A percentile compares a stretch with the other conserved stretches of the same genome.
Evolutionary conservation across 2,113 vertebrate genomes (phyloP).

Genomic region (Dinomys branickii): DNA sequence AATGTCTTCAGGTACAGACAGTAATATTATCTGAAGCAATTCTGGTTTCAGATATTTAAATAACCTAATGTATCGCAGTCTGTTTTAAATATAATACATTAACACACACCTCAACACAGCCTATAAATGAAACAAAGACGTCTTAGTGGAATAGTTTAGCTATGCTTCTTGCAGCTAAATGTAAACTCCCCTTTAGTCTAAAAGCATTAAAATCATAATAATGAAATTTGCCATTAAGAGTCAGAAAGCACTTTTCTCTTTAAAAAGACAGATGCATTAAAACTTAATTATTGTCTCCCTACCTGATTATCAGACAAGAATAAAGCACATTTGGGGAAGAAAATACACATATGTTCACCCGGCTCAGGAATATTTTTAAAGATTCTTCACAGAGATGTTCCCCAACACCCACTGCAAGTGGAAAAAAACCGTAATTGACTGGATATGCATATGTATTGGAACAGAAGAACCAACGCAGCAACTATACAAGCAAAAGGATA

Average conservation of each 20-base stretch:
- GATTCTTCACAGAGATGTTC: conserved; percentile 43
- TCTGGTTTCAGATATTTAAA: conserved; percentile 63
- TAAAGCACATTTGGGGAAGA: conserved; percentile 59
- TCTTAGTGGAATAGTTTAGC: conserved; percentile 63
- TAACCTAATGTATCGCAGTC: conserved; percentile 58
- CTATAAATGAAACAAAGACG: conserved; percentile 74
- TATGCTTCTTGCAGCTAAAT: conserved; percentile 60
- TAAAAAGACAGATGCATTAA: conserved; percentile 81
- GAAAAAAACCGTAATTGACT: neutral
- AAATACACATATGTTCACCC: conserved; percentile 60
- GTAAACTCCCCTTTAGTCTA: conserved; percentile 75
- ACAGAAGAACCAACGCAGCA: neutral
- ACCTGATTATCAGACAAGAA: conserved; percentile 73
- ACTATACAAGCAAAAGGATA: conserved; percentile 22
- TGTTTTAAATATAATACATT: conserved; percentile 73
- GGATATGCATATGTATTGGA: neutral
- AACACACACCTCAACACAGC: conserved; percentile 62
- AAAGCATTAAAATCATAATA: conserved; percentile 78
- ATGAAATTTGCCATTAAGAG: conserved; percentile 79
- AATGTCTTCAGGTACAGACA: conserved; percentile 27
- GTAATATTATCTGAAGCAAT: conserved; percentile 49
- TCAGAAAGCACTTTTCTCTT: conserved; percentile 78
- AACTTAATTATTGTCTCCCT: conserved; percentile 79
- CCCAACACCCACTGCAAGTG: neutral
- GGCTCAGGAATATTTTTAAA: conserved; percentile 64